Evolutionary conservation across 2,113 vertebrate genomes (phyloP).

Genomic region (Uria lomvia): DNA sequence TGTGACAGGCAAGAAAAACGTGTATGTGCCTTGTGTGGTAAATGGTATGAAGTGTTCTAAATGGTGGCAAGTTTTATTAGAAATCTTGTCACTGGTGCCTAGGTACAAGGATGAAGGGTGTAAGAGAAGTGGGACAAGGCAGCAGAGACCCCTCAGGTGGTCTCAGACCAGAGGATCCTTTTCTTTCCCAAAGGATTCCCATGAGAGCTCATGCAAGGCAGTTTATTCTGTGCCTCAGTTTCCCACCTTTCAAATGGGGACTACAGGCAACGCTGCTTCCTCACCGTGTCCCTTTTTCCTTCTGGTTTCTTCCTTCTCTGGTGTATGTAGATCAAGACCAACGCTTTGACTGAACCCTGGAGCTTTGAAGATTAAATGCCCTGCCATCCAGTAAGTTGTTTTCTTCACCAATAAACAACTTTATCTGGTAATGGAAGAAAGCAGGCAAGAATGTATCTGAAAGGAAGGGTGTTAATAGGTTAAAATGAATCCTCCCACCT

Average conservation of each 20-base stretch:
- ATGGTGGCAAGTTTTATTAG: background rate
- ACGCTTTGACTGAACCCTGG: background rate
- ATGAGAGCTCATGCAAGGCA: background rate
- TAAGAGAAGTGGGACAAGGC: background rate
- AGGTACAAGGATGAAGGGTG: background rate
- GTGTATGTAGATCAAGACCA: background rate
- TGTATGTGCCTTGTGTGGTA: background rate
- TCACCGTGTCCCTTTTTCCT: background rate
- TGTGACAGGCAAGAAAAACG: background rate
- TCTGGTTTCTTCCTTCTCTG: background rate
- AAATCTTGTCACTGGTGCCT: background rate
- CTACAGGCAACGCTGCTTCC: background rate
- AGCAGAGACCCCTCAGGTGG: background rate
- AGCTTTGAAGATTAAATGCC: background rate
- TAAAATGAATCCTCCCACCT: conserved; percentile 33
- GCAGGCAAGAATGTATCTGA: background rate
- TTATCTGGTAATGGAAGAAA: background rate
- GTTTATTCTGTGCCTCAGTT: background rate
- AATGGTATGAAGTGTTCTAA: background rate
- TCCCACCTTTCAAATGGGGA: background rate
- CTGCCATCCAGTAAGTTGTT: background rate
- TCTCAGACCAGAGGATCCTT: background rate
- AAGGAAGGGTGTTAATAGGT: conserved; percentile 6
- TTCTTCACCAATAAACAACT: background rate
- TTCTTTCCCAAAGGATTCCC: background rate